Conservation (phyloP, 2,797 vertebrate species). For the Acrocephalus scirpaceus region DNA sequence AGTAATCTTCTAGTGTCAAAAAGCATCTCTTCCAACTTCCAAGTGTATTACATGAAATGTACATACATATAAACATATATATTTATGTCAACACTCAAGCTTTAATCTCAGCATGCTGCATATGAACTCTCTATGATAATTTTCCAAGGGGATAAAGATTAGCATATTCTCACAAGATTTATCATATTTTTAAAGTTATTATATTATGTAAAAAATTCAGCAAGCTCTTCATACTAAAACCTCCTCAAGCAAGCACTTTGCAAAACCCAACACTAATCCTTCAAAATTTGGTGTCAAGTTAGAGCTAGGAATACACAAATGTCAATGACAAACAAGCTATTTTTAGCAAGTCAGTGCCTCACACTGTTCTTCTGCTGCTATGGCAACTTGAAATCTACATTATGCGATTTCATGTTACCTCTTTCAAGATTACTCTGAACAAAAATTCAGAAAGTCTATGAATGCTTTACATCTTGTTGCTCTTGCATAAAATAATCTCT, state of each 20-base stretch:
- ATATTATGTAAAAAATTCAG: background rate
- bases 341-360: slow-evolving; percentile 56
- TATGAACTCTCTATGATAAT: background rate
- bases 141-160: slow-evolving; percentile 15
- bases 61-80: background rate
- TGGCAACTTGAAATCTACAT: slow-evolving; percentile 65
- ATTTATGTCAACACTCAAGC: background rate
- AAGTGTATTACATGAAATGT: background rate
- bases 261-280: slow-evolving; percentile 37
- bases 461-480: slow-evolving; percentile 36
- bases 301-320: slow-evolving; percentile 40
- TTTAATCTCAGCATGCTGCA: background rate
- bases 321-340: slow-evolving; percentile 56
- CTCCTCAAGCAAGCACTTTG: background rate
- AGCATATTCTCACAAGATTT: background rate
- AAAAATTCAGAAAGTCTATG: slow-evolving; percentile 9
- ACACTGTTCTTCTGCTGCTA: slow-evolving; percentile 53
- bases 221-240: background rate
- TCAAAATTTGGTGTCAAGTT: slow-evolving; percentile 21
- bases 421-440: slow-evolving; percentile 52
- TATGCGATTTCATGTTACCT: slow-evolving; percentile 33
- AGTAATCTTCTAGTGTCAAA: background rate
- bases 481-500: slow-evolving; percentile 22
- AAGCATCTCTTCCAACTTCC: background rate
- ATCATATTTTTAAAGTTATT: background rate